phyloP scores from a whole-genome alignment of 2,797 vertebrate species.

The Ctenopoma multispine region DNA sequence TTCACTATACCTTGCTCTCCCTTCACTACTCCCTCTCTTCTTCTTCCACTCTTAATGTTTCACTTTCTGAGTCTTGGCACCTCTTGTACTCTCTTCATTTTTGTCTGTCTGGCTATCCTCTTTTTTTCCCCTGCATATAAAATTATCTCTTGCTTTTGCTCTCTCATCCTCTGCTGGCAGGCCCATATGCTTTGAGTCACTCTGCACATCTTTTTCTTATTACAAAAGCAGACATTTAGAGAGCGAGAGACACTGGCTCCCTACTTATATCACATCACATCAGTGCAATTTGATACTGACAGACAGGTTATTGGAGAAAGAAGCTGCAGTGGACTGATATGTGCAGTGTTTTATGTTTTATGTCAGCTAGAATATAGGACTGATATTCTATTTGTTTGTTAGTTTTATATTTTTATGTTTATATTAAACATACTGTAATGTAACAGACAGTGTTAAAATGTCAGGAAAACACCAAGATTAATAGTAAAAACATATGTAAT shows the following conservation, averaged over 20 bases:
- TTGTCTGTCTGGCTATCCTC: slow-evolving; percentile 17
- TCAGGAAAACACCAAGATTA: not conserved
- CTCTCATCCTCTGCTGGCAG: slow-evolving; percentile 31
- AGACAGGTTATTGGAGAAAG: slow-evolving; percentile 35
- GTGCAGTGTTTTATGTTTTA: slow-evolving; percentile 28
- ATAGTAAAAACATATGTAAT: not conserved
- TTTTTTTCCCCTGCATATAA: slow-evolving; percentile 18
- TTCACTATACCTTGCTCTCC: slow-evolving; percentile 24
- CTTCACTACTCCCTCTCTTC: not conserved
- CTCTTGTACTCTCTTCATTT: slow-evolving; percentile 23
- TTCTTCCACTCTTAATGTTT: slow-evolving; percentile 33
- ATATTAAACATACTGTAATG: not conserved
- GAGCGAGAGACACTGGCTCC: slow-evolving; percentile 23
- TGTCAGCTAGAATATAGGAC: not conserved
- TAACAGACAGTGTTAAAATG: too few species aligned
- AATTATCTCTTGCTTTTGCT: slow-evolving; percentile 8
- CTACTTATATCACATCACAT: slow-evolving; percentile 54
- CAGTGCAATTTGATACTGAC: slow-evolving; percentile 42
- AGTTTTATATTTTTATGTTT: not conserved
- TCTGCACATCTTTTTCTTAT: slow-evolving; percentile 32
- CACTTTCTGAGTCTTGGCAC: slow-evolving; percentile 24
- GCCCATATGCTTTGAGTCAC: slow-evolving; percentile 36
- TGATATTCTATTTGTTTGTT: slow-evolving; percentile 11
- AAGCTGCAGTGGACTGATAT: slow-evolving; percentile 15
- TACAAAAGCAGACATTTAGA: slow-evolving; percentile 45